phyloP scores from a whole-genome alignment of 2,888 invertebrate genomes.

The Cheilosia urbana region DNA sequence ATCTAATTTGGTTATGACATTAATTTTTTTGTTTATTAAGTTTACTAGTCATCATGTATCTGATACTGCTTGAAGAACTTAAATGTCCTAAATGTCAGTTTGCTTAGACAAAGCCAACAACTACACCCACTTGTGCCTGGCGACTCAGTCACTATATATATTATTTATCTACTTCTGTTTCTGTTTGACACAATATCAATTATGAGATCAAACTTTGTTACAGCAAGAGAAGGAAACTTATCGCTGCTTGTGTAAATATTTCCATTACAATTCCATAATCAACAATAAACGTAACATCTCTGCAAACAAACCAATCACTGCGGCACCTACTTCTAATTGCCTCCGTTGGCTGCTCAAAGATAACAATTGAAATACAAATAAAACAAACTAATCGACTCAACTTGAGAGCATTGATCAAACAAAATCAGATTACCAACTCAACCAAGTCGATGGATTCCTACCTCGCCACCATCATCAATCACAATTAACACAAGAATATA shows the following conservation, averaged over 20 bases:
- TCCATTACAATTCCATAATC: not conserved
- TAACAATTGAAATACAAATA: conserved; percentile 46
- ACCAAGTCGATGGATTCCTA: not conserved
- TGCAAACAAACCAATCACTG: conserved; percentile 37
- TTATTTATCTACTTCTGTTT: not conserved
- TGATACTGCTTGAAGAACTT: too few species aligned
- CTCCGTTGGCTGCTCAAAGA: not conserved
- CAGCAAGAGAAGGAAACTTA: conserved; percentile 5
- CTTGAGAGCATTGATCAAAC: conserved; percentile 30
- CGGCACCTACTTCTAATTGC: not conserved
- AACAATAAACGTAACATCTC: conserved; percentile 6
- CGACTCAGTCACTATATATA: too few species aligned
- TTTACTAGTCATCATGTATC: too few species aligned
- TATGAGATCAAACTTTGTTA: conserved; percentile 7
- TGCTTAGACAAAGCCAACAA: not conserved
- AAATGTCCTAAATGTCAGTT: too few species aligned
- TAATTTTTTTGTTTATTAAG: too few species aligned
- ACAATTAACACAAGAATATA: not conserved
- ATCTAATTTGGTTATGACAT: too few species aligned
- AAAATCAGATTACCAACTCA: conserved; percentile 46
- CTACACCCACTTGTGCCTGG: not conserved
- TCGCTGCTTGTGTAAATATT: conserved; percentile 27
- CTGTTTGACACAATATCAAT: conserved; percentile 19
- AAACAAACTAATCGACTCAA: conserved; percentile 52
- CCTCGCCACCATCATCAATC: conserved; percentile 17